Percentiles rank a stretch among this genome's conserved stretches.
These are phyloP conservation scores for Hoplostethus atlanticus DNA, from an alignment of 2,797 vertebrate genomes.

Conservation along the genomic window DNA sequence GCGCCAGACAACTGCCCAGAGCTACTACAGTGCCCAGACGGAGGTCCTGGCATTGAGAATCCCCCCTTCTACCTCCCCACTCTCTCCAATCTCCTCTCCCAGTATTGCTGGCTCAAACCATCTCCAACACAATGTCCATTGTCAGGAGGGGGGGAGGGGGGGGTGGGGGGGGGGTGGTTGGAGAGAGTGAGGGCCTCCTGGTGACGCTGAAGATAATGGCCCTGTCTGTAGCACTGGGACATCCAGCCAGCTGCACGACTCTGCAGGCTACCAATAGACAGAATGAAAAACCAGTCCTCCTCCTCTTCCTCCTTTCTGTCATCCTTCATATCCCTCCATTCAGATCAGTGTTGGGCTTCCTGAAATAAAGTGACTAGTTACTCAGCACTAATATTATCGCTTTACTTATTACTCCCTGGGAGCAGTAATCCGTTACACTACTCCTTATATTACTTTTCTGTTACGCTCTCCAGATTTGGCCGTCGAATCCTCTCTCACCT, in stretches of 20 bases:
- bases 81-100: constrained; percentile 37
- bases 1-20: constrained; percentile 63
- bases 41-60: constrained; percentile 52
- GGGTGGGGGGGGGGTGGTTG: background rate
- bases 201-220: constrained; percentile 25
- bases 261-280: constrained; percentile 35
- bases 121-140: constrained; percentile 65
- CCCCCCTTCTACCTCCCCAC: background rate
- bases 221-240: constrained; percentile 45
- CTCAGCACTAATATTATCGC: background rate
- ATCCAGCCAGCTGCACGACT: constrained; percentile 46
- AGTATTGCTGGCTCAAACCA: constrained; percentile 51
- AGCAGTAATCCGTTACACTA: too few relatives aligned
- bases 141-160: constrained; percentile 54
- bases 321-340: too few relatives aligned
- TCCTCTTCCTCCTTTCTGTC: too few relatives aligned
- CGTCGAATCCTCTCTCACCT: too few relatives aligned
- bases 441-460: too few relatives aligned
- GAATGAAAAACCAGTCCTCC: background rate
- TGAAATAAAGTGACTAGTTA: background rate
- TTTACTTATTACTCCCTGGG: too few relatives aligned
- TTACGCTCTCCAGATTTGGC: too few relatives aligned
- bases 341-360: too few relatives aligned
- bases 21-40: constrained; percentile 50
- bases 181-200: constrained; percentile 48